These are phyloP conservation scores for Caenorhabditis drosophilae DNA, from an alignment of 2,888 invertebrate genomes.

Conservation along the genomic window DNA sequence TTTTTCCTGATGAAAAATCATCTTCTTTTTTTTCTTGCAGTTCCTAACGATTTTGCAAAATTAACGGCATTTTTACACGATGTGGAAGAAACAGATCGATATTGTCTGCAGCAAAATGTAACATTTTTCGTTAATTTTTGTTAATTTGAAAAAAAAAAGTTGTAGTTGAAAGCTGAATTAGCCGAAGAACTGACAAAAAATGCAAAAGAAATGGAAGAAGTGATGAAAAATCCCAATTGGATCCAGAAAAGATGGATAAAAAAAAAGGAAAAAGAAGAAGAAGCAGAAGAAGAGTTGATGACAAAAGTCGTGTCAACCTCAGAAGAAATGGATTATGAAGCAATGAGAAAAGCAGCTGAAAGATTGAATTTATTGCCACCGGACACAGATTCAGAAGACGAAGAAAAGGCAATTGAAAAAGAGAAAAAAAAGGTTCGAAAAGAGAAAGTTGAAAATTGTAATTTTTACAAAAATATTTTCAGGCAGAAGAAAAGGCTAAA, in stretches of 20 bases:
- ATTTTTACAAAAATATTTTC: too few relatives aligned
- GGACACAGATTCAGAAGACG: conserved; percentile 9
- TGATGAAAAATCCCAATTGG: conserved; percentile 26
- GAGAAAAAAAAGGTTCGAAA: background rate
- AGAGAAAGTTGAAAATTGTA: too few relatives aligned
- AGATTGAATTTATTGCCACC: conserved; percentile 7
- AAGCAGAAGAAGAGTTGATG: background rate
- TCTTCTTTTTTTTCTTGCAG: conserved; percentile 12
- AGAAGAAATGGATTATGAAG: conserved; percentile 4
- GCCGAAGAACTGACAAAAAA: background rate
- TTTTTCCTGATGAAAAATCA: background rate
- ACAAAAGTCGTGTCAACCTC: too few relatives aligned
- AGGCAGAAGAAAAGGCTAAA: too few relatives aligned
- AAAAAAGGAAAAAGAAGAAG: conserved; percentile 3
- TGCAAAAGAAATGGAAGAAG: background rate
- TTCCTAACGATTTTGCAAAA: conserved; percentile 30
- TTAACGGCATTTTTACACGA: conserved; percentile 37
- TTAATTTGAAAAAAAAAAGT: background rate
- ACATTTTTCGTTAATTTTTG: background rate
- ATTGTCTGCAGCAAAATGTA: too few relatives aligned
- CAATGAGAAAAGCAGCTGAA: conserved; percentile 6
- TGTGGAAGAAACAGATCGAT: conserved; percentile 6
- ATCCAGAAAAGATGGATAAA: conserved; percentile 8
- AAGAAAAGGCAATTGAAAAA: conserved; percentile 4
- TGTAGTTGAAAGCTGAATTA: background rate